These are phyloP conservation scores for Fragum sueziense DNA, from an alignment of 2,888 invertebrate species.

Conservation along the genomic window DNA sequence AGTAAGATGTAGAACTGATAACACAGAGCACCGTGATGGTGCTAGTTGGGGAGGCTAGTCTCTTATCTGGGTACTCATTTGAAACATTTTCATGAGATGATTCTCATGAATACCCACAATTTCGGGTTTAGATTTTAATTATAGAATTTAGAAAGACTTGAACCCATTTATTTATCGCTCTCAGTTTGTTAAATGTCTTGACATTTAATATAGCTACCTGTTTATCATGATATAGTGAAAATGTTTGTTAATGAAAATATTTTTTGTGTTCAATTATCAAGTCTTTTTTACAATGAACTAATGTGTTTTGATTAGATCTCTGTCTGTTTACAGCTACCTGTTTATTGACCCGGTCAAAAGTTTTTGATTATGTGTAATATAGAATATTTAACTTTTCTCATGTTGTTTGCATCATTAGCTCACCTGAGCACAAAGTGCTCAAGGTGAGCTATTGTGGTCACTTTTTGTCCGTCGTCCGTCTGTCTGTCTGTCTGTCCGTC, in stretches of 20 bases:
- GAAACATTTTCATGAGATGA: too few species aligned
- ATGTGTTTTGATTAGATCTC: neutral
- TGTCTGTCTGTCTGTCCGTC: too few species aligned
- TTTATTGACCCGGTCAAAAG: neutral
- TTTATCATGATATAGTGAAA: neutral
- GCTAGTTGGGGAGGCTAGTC: too few species aligned
- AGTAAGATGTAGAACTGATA: too few species aligned
- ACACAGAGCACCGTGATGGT: too few species aligned
- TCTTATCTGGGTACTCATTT: too few species aligned
- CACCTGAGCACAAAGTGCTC: too few species aligned
- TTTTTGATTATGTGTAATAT: neutral
- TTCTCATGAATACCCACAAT: neutral
- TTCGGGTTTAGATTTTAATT: neutral
- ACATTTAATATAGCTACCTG: neutral
- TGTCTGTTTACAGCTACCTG: neutral
- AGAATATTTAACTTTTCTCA: too few species aligned
- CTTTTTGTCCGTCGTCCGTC: too few species aligned
- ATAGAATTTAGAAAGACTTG: neutral
- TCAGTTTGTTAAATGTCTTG: neutral
- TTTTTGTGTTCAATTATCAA: neutral
- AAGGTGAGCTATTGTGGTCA: too few species aligned
- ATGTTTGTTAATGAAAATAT: neutral
- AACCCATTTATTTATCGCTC: neutral
- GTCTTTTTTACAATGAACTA: neutral
- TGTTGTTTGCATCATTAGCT: too few species aligned